Evolutionary conservation across 2,888 invertebrate species (phyloP), one percentile per base, ranked within the genome.

Genomic region (Eupithecia vulgata): DNA sequence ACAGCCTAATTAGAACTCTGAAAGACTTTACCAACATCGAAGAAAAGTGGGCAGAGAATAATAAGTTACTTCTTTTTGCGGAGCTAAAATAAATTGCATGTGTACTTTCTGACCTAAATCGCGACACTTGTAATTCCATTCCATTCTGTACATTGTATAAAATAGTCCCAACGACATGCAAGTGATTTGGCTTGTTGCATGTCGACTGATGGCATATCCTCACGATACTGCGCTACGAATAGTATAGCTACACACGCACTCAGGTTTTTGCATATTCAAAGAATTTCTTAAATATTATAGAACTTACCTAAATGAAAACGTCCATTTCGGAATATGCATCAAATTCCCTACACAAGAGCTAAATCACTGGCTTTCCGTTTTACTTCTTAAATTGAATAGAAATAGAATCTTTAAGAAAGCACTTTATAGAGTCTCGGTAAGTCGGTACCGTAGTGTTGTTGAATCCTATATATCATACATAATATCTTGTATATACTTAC

Each of bases 181-280:
- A 65, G 37, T 25, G n/a, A n/a, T 40, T 65, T 65, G 13, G 67
- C 25, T 70, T 70, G 59, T 68, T 70, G 75, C 69, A 68, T 72
- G 72, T 52, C 59, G 10, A 40, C 37, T 61, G 70, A 70, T 48
- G 72, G 70, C 75, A 61, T 75, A 70, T 65, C 48, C 52, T 65
- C 75, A 75, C 75, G 70, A 72, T 48, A 68, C 45, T 65, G 64
- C 37, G 34, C 30, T 61, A 30, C 61, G 65, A 15, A 65, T 65
- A 65, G 12, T 65, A 25, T 37, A 42, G 13, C 40, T 65, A 25
- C 25, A 65, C 65, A 65, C 65, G 65, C 37, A 37, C 17, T 61
- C 12, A n/a, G 13, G 15, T 21, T 40, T 65, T 34, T 37, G 35
- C 6, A 65, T 21, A 40, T 25, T 21, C 40, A 57, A 57, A 25